Evolutionary conservation across 2,797 vertebrate species (phyloP).

Genomic region (Caiman crocodilus): DNA sequence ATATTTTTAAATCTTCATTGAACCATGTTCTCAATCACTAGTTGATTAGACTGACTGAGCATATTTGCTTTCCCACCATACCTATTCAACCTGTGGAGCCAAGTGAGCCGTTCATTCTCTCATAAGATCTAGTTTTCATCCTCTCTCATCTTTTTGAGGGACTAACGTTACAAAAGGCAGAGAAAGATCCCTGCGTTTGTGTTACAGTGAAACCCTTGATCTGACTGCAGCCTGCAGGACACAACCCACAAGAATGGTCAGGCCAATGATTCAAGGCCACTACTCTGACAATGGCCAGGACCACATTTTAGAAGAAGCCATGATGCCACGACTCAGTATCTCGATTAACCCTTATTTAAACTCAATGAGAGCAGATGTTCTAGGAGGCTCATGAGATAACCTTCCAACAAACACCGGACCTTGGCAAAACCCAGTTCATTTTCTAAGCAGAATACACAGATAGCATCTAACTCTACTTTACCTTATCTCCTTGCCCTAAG

Average conservation of each 20-base stretch:
- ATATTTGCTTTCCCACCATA: slow-evolving; percentile 63
- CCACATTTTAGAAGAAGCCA: slow-evolving; percentile 24
- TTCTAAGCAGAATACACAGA: background rate
- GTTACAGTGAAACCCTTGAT: slow-evolving; percentile 70
- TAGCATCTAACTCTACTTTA: slow-evolving; percentile 56
- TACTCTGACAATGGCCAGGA: background rate
- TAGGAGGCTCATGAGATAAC: background rate
- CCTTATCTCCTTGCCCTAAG: slow-evolving; percentile 97
- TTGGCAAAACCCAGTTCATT: background rate
- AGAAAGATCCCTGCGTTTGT: slow-evolving; percentile 45
- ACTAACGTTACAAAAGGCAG: slow-evolving; percentile 50
- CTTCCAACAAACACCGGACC: background rate
- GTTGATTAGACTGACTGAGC: slow-evolving; percentile 61
- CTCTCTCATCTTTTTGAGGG: slow-evolving; percentile 41
- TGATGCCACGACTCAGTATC: background rate
- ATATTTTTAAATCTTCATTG: slow-evolving; percentile 67
- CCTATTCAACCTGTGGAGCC: slow-evolving; percentile 34
- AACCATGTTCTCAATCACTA: slow-evolving; percentile 53
- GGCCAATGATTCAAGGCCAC: slow-evolving; percentile 51
- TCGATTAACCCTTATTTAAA: background rate
- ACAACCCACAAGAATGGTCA: slow-evolving; percentile 66
- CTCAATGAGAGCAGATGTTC: background rate
- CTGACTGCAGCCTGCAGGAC: slow-evolving; percentile 66
- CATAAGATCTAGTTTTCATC: slow-evolving; percentile 65
- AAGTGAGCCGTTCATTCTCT: slow-evolving; percentile 22